Evolutionary conservation across 2,888 invertebrate species (phyloP).

Genomic region (Eledone cirrhosa): DNA sequence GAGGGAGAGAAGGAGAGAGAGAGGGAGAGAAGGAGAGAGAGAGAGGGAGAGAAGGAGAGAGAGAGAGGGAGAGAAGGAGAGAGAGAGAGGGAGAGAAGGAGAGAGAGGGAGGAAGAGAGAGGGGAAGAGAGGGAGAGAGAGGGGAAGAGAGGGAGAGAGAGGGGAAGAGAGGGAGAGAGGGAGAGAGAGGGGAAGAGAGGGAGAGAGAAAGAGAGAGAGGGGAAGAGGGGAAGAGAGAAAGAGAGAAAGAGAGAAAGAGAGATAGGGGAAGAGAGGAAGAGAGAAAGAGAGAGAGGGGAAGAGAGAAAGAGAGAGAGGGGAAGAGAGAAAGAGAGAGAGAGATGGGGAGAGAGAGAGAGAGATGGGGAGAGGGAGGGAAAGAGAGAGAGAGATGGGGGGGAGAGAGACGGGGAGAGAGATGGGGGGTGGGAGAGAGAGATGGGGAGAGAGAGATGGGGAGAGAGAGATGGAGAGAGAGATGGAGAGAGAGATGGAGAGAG

Average conservation of each 20-base stretch:
- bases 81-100: not conserved
- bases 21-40: not conserved
- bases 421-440: not conserved
- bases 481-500: too few species aligned
- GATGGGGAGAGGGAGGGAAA: too few species aligned
- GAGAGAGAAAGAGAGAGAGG: not conserved
- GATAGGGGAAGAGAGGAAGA: too few species aligned
- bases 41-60: conserved; percentile 8
- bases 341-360: too few species aligned
- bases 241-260: not conserved
- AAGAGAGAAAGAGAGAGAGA: too few species aligned
- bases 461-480: not conserved
- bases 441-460: not conserved
- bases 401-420: not conserved
- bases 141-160: conserved; percentile 33
- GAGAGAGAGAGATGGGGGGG: not conserved
- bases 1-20: not conserved
- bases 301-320: too few species aligned
- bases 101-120: not conserved
- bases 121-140: conserved; percentile 32
- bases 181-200: conserved; percentile 13
- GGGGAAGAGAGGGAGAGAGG: conserved; percentile 28
- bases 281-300: too few species aligned
- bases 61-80: not conserved
- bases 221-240: not conserved